phyloP scores from a whole-genome alignment of 2,113 vertebrate species.

The Sialia sialis region DNA sequence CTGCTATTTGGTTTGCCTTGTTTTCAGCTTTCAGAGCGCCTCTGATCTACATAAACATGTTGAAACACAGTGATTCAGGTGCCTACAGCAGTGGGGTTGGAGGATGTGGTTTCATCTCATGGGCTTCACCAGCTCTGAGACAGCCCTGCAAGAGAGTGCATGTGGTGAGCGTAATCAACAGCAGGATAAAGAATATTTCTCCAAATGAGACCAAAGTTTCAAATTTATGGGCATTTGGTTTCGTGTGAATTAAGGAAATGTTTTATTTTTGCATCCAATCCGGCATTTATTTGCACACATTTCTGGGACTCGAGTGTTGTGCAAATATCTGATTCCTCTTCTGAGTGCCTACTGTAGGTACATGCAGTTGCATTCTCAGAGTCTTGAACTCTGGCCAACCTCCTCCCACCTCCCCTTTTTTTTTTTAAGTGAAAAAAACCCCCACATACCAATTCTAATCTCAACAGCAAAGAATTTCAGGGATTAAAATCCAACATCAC shows the following conservation, averaged over 20 bases:
- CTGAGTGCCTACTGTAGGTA: background rate
- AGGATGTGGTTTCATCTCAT: slow-evolving; percentile 74
- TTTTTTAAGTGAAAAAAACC: accelerated
- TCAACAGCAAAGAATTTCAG: background rate
- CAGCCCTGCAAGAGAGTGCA: slow-evolving; percentile 72
- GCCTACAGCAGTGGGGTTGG: slow-evolving; percentile 75
- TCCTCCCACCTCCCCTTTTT: background rate
- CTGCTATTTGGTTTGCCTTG: slow-evolving; percentile 47
- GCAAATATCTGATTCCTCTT: background rate
- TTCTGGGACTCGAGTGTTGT: background rate
- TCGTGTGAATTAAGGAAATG: background rate
- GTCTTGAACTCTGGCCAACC: background rate
- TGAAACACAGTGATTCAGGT: slow-evolving; percentile 76
- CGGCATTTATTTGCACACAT: background rate
- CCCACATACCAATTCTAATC: background rate
- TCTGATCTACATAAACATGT: slow-evolving; percentile 77
- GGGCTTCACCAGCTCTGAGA: slow-evolving; percentile 60
- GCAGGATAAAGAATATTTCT: background rate
- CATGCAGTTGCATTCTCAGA: background rate
- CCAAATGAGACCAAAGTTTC: background rate
- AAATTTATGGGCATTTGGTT: background rate
- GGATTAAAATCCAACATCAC: background rate
- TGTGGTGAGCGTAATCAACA: slow-evolving; percentile 36
- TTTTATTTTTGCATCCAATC: background rate
- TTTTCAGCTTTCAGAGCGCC: slow-evolving; percentile 74